These are phyloP conservation scores for Seriola dumerili DNA, from an alignment of 2,113 vertebrate species.

Conservation along the genomic window DNA sequence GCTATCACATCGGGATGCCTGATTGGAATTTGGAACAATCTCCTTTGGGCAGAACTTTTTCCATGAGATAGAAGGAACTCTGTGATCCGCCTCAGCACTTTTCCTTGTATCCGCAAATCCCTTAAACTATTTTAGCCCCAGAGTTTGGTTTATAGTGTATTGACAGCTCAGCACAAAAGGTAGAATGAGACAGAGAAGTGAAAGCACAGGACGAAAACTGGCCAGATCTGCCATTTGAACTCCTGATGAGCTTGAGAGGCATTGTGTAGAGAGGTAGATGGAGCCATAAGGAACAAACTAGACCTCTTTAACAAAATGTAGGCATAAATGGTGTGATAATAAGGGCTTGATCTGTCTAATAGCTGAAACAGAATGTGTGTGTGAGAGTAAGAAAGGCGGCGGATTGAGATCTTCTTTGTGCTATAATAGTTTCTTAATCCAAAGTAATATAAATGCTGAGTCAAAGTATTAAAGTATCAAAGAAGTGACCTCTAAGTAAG, in stretches of 20 bases:
- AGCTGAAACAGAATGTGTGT: slow-evolving; percentile 10
- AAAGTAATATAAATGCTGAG: slow-evolving; percentile 44
- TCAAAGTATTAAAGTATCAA: slow-evolving; percentile 49
- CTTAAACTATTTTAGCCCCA: slow-evolving; percentile 61
- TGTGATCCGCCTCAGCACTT: slow-evolving; percentile 76
- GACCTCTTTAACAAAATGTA: slow-evolving; percentile 32
- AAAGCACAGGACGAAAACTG: slow-evolving; percentile 42
- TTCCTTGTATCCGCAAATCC: slow-evolving; percentile 65
- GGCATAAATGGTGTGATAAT: slow-evolving; percentile 32
- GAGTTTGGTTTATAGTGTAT: slow-evolving; percentile 51
- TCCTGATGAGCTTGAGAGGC: slow-evolving; percentile 43
- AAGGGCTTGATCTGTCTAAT: slow-evolving; percentile 7
- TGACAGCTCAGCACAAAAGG: slow-evolving; percentile 73
- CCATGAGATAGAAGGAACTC: slow-evolving; percentile 48
- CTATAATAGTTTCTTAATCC: slow-evolving; percentile 54
- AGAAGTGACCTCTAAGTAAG: slow-evolving; percentile 41
- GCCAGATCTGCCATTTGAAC: slow-evolving; percentile 43
- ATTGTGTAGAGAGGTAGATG: slow-evolving; percentile 33
- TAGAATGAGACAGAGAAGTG: slow-evolving; percentile 38
- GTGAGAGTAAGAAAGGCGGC: slow-evolving; percentile 13
- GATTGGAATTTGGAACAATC: slow-evolving; percentile 79
- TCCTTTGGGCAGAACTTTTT: slow-evolving; percentile 59
- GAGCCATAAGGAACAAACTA: slow-evolving; percentile 33
- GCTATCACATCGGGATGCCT: slow-evolving; percentile 61
- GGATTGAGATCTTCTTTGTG: slow-evolving; percentile 46